These are phyloP conservation scores for Penaeus japonicus DNA, from an alignment of 1,140 invertebrate genomes.

Conservation along the genomic window DNA sequence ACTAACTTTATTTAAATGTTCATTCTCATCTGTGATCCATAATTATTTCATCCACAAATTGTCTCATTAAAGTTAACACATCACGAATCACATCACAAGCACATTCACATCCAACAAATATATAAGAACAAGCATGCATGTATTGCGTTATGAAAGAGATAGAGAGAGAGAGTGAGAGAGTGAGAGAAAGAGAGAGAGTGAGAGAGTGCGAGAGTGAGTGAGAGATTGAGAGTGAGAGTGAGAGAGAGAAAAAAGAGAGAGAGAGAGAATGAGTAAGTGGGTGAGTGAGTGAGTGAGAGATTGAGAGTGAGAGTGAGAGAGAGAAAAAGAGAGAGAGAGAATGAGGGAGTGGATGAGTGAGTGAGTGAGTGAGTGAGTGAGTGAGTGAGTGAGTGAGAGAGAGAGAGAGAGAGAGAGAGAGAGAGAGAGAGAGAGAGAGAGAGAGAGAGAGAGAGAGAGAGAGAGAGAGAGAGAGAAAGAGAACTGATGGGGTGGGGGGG, in stretches of 20 bases:
- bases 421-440: not conserved
- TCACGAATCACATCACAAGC: too few species aligned
- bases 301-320: not conserved
- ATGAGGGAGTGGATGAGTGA: not conserved
- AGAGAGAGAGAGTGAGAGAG: not conserved
- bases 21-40: too few species aligned
- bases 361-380: not conserved
- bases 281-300: conserved; percentile 26
- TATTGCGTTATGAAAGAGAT: too few species aligned
- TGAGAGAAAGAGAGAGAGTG: not conserved
- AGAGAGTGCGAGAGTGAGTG: too few species aligned
- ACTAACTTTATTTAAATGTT: too few species aligned
- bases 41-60: too few species aligned
- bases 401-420: not conserved
- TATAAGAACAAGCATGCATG: not conserved
- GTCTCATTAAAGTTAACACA: too few species aligned
- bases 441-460: not conserved
- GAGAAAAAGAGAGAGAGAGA: not conserved
- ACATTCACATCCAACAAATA: too few species aligned
- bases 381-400: not conserved
- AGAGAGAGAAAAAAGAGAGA: conserved; percentile 10
- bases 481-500: not conserved
- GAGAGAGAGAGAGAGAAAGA: not conserved
- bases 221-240: conserved; percentile 20
- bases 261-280: conserved; percentile 6